Evolutionary conservation across 2,797 vertebrate genomes (phyloP), one percentile per base, ranked within the genome.

Genomic region (Gila robusta): DNA sequence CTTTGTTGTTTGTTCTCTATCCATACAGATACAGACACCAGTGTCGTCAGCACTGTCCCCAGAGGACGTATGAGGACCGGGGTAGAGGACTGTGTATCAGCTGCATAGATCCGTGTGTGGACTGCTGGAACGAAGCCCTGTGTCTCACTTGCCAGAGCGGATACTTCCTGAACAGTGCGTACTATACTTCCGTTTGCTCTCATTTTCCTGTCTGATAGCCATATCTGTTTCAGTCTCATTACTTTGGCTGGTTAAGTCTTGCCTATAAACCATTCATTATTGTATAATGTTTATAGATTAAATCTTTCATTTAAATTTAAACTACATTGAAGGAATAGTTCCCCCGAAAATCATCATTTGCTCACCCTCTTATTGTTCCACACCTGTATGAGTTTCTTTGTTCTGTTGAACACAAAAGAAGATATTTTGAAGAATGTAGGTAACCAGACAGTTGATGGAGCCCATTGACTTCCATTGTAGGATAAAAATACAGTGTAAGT

Each of bases 41-140:
- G 92, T 96, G 96, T 92, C 95, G 94, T 47, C 92, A 92, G 79
- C 94, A 96, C 89, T 96, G 96, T 84, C 96, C 96, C 10, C 94
- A 93, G 90, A 94, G 93, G 91, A 95, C 93, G 59, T 96, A 94
- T 6, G 93, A 94, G 84, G 95, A 96, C 84, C 87, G 76, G 59
- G 90, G 88, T 23, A 87, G 94, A 62, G 92, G 93, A 64, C 79
- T 94, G 83, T 96, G 96, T 87, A 86, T 95, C 85, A 81, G 90
- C 87, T 96, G 96, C 85, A 91, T 92, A 4, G 82, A 92, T 10
- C 93, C 92, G 4, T 96, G 96, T 90, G 91, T 93, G 56, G 95
- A 96, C 52, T 96, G 96, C 91, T 93, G 93, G 83, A 94, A 92
- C 83, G 90, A 91, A 87, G 89, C 91, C 0, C 91, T 87, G 66